Base-by-base conservation (phyloP, 2,888 invertebrate genomes). In the Autographa gamma region DNA sequence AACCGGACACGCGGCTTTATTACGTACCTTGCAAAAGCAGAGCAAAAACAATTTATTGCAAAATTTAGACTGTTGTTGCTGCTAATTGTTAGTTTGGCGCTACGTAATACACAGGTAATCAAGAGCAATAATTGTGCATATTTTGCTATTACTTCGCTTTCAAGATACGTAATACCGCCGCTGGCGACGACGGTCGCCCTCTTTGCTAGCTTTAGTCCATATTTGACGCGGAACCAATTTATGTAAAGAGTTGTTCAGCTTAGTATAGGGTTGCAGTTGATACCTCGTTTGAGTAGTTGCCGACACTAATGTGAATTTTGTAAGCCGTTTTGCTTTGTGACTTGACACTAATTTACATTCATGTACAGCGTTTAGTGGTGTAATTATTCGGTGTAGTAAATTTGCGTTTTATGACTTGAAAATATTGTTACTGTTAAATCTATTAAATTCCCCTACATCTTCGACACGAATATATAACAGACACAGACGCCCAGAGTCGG, bases 211-310 rank as follows among this genome's bases (percentile, higher is more conserved):
- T 64, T 66, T 68, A 73, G 65, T 73, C 71, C 76, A 72, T 76
- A 74, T 81, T 80, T 79, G 82, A 79, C 69, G 63, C 66, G 58
- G 63, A 79, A 73, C 73, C 80, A 63, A 79, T 81, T 81, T 80
- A 80, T 76, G 73, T 74, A 74, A 60, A 74, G 79, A 69, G 69
- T 68, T 13, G 65, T 70, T 68, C 66, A 68, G 56, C 63, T 34
- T 38, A 11, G 73, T 34, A 34, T 41, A 58, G 25, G 63, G 66
- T 70, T 69, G 59, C 43, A 48, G 56, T 62, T 54, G 61, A 60
- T 62, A 66, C 56, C 31, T 66, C 16, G 67, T 76, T 67, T 60
- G 34, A 66, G 66, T 76, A 56, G 67, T 69, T 62, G 66, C 19
- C 31, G 61, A 58, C 25, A 52, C n/a, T 25, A 52, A 63, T 32